phyloP scores from a whole-genome alignment of 2,113 vertebrate genomes.

The Sinocyclocheilus maitianheensis region DNA sequence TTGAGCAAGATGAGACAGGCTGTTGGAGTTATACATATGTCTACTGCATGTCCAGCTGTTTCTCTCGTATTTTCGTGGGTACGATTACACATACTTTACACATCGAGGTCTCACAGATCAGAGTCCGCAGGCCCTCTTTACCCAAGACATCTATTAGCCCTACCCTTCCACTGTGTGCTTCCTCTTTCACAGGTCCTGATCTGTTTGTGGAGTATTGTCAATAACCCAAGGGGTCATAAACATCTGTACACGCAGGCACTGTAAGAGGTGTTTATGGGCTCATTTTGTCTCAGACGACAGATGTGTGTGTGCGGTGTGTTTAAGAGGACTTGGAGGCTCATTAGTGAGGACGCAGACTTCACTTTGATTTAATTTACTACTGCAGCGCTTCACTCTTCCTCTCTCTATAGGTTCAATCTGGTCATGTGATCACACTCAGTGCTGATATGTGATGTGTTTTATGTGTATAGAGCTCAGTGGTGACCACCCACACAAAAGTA shows the following conservation, averaged over 20 bases:
- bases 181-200: neutral
- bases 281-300: neutral
- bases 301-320: neutral
- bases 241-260: conserved; percentile 31
- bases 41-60: conserved; percentile 22
- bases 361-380: neutral
- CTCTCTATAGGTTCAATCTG: neutral
- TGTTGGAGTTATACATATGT: conserved; percentile 2
- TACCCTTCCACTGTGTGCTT: neutral
- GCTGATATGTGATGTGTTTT: neutral
- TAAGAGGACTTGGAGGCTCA: neutral
- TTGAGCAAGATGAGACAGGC: conserved; percentile 24
- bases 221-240: neutral
- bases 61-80: conserved; percentile 17
- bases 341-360: conserved; percentile 3
- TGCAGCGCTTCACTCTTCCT: neutral
- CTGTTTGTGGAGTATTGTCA: conserved; percentile 39
- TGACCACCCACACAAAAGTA: neutral
- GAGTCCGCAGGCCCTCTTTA: neutral
- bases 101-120: neutral
- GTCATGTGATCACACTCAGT: neutral
- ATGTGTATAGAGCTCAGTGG: neutral
- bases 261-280: conserved; percentile 23
- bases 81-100: conserved; percentile 24
- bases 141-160: conserved; percentile 17